These are phyloP conservation scores for Hemicentrotus pulcherrimus DNA, from an alignment of 35 echinoderm and acorn worm genomes.

Conservation along the genomic window DNA sequence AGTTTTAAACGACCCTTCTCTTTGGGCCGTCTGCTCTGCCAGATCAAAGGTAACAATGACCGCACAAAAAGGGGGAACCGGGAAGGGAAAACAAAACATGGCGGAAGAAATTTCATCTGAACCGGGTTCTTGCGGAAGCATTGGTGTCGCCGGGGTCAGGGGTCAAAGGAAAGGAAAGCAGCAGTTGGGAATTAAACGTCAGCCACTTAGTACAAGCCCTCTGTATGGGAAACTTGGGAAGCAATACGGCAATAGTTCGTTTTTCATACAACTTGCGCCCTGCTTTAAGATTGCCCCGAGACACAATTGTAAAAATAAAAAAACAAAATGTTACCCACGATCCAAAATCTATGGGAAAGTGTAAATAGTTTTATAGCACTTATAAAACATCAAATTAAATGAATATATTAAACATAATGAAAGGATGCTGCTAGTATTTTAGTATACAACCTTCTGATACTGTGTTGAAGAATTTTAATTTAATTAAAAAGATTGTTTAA, in stretches of 20 bases:
- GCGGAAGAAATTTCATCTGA: background rate
- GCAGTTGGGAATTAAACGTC: conserved; percentile 15
- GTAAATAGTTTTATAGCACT: too few relatives aligned
- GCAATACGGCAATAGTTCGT: background rate
- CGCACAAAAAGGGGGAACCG: conserved; percentile 19
- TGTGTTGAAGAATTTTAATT: too few relatives aligned
- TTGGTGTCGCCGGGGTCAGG: conserved; percentile 30
- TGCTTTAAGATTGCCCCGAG: background rate
- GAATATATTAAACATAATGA: too few relatives aligned
- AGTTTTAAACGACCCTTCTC: background rate
- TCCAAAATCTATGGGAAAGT: too few relatives aligned
- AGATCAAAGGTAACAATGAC: conserved; percentile 33
- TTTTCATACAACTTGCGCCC: background rate
- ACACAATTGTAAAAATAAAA: background rate
- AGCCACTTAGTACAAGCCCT: background rate
- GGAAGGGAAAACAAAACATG: conserved; percentile 35
- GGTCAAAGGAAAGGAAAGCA: background rate
- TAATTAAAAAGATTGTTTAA: too few relatives aligned
- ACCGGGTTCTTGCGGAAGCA: conserved; percentile 41
- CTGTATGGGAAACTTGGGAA: background rate
- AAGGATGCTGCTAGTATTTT: too few relatives aligned
- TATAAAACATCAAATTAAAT: too few relatives aligned
- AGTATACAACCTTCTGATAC: too few relatives aligned
- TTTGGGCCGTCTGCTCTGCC: background rate
- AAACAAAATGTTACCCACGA: too few relatives aligned